Evolutionary conservation across 64 coral and sea anemone genomes (phyloP), one percentile per base, ranked within the genome.

Genomic region (Montipora sp.): DNA sequence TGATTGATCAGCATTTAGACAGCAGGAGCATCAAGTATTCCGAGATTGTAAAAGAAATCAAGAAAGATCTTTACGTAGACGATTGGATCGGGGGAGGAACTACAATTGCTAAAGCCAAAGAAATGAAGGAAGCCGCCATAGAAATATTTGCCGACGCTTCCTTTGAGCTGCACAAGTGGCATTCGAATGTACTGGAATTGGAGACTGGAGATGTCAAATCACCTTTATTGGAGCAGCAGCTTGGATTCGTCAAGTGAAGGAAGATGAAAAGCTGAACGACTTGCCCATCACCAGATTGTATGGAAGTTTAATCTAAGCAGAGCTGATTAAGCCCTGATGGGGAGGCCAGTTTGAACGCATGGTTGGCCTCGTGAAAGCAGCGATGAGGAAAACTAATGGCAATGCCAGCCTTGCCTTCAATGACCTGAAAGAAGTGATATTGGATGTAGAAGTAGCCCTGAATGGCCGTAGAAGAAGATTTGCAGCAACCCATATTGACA

Each of bases 301-400:
- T 94, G 92, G 79, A 47, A 65, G 16, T 94, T 94, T 79, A 90
- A 90, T 59, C 19, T 94, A 7, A 90, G 78, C 44, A 61, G 92
- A 3, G 80, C 73, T 4, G 23, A 24, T 24, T 24, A 24, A 24
- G 36, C 87, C 87, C 3, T 94, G 87, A 79, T 94, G 87, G 87
- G 92, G 92, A 55, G 92, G 86, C 10, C 92, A 93, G 13, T 88
- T 88, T 21, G 92, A 88, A 44, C 46, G 83, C 15, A 13, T 93
- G 44, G 73, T 93, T 2, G 92, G 92, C 0, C 45, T 93, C 1
- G 57, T 93, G 3, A 93, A 93, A 70, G 8, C 21, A 8, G 91
- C 91, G 0, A 47, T 91, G 3, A 81, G 60, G 21, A 91, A 91
- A 45, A 19, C 24, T 7, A 74, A 82, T 47, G 89, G 89, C 7